Evolutionary conservation across 2,113 vertebrate species (phyloP), one percentile per base, ranked within the genome.

Genomic region (Apodemus sylvaticus): DNA sequence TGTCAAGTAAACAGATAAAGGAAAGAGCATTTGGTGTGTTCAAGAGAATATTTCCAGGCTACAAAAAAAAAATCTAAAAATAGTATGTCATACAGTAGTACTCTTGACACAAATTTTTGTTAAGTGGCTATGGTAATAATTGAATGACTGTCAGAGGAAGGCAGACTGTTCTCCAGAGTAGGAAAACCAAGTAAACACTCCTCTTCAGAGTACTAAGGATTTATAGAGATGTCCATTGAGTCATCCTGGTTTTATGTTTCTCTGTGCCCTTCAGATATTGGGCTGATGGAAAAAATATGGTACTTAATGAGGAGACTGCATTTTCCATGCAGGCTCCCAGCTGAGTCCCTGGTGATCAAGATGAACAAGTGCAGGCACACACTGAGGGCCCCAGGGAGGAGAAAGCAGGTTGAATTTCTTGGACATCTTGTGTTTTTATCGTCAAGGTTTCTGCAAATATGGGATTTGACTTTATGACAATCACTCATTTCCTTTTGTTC

Each of bases 381-480:
- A 22, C 34, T 8, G 53, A 39, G 68, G 58, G 26, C 39, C 83
- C 45, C 39, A 5, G 10, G 36, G 31, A 91, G 34, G 39, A 20
- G 22, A 53, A 7, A 71, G 31, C 85, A 88, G 79, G 39, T 60
- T 66, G 51, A 39, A 64, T 89, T 74, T 93, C 90, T 82, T 78
- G 29, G 12, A 91, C 34, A 29, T 87, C 62, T 71, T 55, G 9
- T 48, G n/a, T 55, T 94, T 92, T 92, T 58, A 85, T 91, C n/a
- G 42, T 58, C 77, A 91, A 95, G 11, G 2, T 90, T 96, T 91
- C 93, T 93, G 68, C 45, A 94, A 24, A 89, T 74, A 87, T 96
- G 62, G 19, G n/a, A 45, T 85, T 79, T 45, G 24, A 45, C 31
- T 81, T 82, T 77, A 29, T 78, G 42, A 51, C 79, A 64, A 36